Conservation (phyloP, 2,113 vertebrate genomes). For the Colaptes auratus region DNA sequence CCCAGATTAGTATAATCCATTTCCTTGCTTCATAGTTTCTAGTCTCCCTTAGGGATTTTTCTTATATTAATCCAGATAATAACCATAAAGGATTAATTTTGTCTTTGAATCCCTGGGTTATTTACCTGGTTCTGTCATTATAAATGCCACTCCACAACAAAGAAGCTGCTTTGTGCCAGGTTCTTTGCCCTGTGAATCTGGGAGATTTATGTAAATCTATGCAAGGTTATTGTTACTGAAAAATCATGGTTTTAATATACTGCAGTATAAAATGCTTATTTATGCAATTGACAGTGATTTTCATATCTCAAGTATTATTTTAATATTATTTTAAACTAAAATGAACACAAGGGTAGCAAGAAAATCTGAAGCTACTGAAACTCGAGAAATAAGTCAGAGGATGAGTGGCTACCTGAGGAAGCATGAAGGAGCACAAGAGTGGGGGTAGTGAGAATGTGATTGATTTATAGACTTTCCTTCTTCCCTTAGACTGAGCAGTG, state of each 20-base stretch:
- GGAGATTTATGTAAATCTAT: background rate
- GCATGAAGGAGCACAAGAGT: background rate
- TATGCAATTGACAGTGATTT: background rate
- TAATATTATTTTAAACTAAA: background rate
- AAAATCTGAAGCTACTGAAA: background rate
- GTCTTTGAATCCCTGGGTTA: background rate
- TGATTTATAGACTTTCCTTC: slow-evolving; percentile 18
- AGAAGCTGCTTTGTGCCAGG: background rate
- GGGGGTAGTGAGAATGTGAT: background rate
- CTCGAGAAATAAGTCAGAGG: background rate
- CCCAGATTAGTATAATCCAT: background rate
- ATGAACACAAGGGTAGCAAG: background rate
- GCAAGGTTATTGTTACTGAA: background rate
- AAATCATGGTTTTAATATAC: background rate
- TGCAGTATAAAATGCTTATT: background rate
- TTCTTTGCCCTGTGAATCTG: background rate
- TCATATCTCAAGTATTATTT: background rate
- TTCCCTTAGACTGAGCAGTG: background rate
- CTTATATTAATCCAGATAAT: background rate
- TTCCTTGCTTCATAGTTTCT: slow-evolving; percentile 2
- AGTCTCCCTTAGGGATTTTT: background rate
- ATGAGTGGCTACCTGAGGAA: background rate
- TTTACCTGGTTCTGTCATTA: background rate
- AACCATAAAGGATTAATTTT: slow-evolving; percentile 16
- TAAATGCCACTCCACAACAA: background rate